Evolutionary conservation across 2,888 invertebrate species (phyloP), one percentile per base, ranked within the genome.

Genomic region (Tetragnatha montana): DNA sequence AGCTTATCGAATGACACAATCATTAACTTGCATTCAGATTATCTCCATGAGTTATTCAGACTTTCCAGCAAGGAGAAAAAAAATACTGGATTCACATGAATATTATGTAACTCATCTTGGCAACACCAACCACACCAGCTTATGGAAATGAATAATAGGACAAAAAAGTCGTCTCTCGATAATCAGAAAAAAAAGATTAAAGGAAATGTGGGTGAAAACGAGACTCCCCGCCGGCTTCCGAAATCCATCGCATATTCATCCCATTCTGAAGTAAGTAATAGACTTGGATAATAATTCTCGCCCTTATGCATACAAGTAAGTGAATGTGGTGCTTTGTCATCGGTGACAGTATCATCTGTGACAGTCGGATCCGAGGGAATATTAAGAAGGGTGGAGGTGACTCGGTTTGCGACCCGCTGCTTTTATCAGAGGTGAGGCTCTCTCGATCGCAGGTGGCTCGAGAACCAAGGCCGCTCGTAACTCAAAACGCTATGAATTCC

Each of bases 241-340:
- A 78, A 76, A 14, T 78, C 78, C 51, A 35, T 51, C 22, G 51
- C 19, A 21, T 35, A 35, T 51, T 21, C 21, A 21, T 8, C 19
- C 6, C 8, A 7, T 60, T 60, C 14, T 60, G 10, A 21, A 4
- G 12, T 60, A 22, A 78, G 60, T 22, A 78, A 78, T 60, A 3
- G 22, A 51, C 22, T 8, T 21, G 22, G 78, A 78, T 78, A 78
- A 68, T 78, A 78, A 68, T 78, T 78, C 78, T n/a, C 78, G 22
- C 17, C 60, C 17, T 60, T 60, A 60, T 17, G 17, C 10, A 49
- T 68, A 50, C 49, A 8, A 3, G 14, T 22, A 60, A 78, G 60
- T 78, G 78, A 60, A 78, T 60, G 78, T 60, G 47, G 78, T 47
- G 47, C 78, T 78, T 78, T 60, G 78, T 78, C 78, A 78, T 60